Percentiles rank a stretch among this genome's conserved stretches.
phyloP scores from a whole-genome alignment of 2,888 invertebrate species.

The Oasisia sp. region DNA sequence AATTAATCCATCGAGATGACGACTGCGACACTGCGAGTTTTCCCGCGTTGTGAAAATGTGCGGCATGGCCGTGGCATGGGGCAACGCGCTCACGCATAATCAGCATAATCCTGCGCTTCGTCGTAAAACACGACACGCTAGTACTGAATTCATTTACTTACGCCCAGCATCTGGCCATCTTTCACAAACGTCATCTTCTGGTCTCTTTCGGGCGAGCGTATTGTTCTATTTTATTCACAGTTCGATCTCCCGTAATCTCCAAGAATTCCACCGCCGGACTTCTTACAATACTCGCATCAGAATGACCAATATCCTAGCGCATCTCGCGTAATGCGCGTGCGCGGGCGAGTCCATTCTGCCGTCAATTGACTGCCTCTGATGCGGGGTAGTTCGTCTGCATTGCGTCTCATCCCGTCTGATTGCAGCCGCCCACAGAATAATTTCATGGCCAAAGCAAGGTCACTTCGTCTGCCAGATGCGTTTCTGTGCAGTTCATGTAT shows the following conservation, averaged over 20 bases:
- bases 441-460: neutral
- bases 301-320: neutral
- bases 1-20: too few species aligned
- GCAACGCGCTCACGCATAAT: constrained; percentile 5
- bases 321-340: neutral
- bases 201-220: neutral
- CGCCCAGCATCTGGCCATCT: neutral
- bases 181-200: neutral
- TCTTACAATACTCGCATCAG: neutral
- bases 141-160: neutral
- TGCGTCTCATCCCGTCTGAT: neutral
- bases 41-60: constrained; percentile 13
- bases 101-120: neutral
- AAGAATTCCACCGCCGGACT: neutral
- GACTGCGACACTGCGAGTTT: neutral
- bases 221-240: neutral
- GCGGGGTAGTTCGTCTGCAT: constrained; percentile 13
- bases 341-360: neutral
- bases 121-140: neutral
- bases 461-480: neutral
- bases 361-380: neutral
- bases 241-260: neutral
- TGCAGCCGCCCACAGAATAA: neutral
- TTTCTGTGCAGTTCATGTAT: neutral
- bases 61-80: neutral